Base-by-base conservation (phyloP, 2,797 vertebrate species). In the Salmo trutta region DNA sequence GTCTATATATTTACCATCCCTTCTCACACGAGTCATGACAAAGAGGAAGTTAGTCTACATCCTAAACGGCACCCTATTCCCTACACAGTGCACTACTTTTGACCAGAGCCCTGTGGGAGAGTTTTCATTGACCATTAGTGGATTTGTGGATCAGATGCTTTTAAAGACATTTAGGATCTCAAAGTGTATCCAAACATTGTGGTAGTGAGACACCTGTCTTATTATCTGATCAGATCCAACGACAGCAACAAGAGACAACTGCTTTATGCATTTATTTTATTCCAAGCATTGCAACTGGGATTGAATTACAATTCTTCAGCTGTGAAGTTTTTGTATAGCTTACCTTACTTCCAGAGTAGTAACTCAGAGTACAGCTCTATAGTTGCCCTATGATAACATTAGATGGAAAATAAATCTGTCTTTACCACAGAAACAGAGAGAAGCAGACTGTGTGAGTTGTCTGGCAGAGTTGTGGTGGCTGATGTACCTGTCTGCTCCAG, bases 121-220 rank as follows among this genome's bases (percentile, higher is more conserved):
- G 41, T 47, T 85, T 83, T 79, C 78, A 74, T 17, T 36, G 59
- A 27, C 67, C 24, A 10, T 24, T 70, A 12, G 65, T 80, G 78
- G 84, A 84, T 84, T 85, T 79, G 78, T 86, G 86, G 81, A 86
- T 70, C 84, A 83, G 82, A 82, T 79, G 77, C 81, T 79, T 79
- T 85, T 79, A 84, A 84, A 71, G 79, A 80, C 52, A 21, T 67
- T 19, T 33, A 19, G 17, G 74, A 83, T 78, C 16, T 41, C 79
- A 79, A 82, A 85, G 59, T 72, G 54, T 80, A 75, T 86, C 83
- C 77, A 83, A 73, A 77, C 83, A 77, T 75, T 84, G 74, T 70
- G 72, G 15, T 86, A 77, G 87, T 70, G 88, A 82, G 77, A 83
- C 51, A 33, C 77, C 68, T 80, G 82, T 83, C 71, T 80, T 80